These are phyloP conservation scores for Tribolium castaneum DNA, from an alignment of 1,140 invertebrate genomes.

Conservation along the genomic window DNA sequence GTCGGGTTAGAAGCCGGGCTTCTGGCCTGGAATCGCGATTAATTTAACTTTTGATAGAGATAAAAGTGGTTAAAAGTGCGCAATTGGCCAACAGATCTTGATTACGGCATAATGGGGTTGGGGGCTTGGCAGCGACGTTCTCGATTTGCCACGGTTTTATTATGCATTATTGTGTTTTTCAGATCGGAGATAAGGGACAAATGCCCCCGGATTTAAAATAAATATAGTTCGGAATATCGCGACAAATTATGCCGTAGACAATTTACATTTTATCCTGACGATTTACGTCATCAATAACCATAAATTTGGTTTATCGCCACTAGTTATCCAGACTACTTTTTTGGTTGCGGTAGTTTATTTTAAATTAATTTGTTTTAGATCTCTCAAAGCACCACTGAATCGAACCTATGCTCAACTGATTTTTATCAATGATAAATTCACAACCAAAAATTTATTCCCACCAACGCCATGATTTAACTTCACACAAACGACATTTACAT, in stretches of 20 bases:
- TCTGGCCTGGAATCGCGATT: slow-evolving; percentile 1
- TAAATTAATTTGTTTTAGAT: slow-evolving; percentile 36
- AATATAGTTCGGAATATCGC: slow-evolving; percentile 37
- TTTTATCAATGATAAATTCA: slow-evolving; percentile 33
- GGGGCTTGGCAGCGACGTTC: slow-evolving; percentile 1
- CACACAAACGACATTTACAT: slow-evolving; percentile 7
- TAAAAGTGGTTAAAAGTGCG: slow-evolving; percentile 28
- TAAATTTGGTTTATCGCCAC: slow-evolving; percentile 45
- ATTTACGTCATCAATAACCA: slow-evolving; percentile 46
- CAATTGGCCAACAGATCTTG: slow-evolving; percentile 35
- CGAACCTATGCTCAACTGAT: slow-evolving; percentile 29
- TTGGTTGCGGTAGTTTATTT: slow-evolving; percentile 31
- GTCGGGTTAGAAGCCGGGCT: background rate
- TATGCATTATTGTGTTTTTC: slow-evolving; percentile 54
- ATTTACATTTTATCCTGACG: slow-evolving; percentile 49
- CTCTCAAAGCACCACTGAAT: slow-evolving; percentile 31
- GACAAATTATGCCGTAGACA: slow-evolving; percentile 38
- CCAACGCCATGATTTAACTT: background rate
- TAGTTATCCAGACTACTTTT: slow-evolving; percentile 33
- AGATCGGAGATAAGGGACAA: slow-evolving; percentile 47
- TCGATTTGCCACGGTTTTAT: slow-evolving; percentile 49
- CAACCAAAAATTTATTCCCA: slow-evolving; percentile 28
- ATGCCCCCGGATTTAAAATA: slow-evolving; percentile 44
- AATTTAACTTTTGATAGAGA: slow-evolving; percentile 25
- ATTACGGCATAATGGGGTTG: slow-evolving; percentile 29